These are phyloP conservation scores for Clavelina lepadiformis DNA, from an alignment of 23 tunicate species.

Conservation along the genomic window DNA sequence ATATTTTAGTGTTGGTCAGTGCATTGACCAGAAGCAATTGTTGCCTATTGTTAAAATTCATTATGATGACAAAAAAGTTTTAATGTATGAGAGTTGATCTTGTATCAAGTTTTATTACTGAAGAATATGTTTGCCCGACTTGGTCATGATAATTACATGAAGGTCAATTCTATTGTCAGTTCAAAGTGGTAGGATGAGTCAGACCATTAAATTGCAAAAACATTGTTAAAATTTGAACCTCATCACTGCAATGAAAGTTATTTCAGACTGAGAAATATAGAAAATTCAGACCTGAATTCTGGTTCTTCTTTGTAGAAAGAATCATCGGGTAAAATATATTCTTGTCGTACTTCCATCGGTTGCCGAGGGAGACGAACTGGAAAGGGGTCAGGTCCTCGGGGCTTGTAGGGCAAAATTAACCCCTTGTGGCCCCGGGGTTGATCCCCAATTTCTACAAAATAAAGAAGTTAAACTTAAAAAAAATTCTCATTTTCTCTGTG, in stretches of 20 bases:
- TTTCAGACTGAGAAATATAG: no score
- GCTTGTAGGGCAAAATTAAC: constrained; percentile 68
- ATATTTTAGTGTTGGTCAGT: no score
- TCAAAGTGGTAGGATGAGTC: background rate
- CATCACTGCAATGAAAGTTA: background rate
- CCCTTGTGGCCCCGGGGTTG: background rate
- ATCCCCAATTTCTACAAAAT: background rate
- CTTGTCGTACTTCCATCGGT: constrained; percentile 62
- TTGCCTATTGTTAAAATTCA: no score
- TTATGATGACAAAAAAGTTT: no score
- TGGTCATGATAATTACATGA: no score
- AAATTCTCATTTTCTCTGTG: constrained; percentile 1
- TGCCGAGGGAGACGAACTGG: constrained; percentile 61
- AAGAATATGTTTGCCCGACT: no score
- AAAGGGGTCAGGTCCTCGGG: constrained; percentile 85
- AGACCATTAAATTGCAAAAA: background rate
- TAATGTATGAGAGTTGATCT: no score
- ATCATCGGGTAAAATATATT: constrained; percentile 65
- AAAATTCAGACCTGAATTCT: constrained; percentile 56
- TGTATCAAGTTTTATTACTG: no score
- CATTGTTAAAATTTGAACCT: background rate
- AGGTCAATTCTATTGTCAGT: background rate
- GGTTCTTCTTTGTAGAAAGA: constrained; percentile 23
- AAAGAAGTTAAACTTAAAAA: background rate
- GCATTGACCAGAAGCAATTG: no score